Conservation (phyloP, 1,140 invertebrate species). For the Penaeus chinensis region DNA sequence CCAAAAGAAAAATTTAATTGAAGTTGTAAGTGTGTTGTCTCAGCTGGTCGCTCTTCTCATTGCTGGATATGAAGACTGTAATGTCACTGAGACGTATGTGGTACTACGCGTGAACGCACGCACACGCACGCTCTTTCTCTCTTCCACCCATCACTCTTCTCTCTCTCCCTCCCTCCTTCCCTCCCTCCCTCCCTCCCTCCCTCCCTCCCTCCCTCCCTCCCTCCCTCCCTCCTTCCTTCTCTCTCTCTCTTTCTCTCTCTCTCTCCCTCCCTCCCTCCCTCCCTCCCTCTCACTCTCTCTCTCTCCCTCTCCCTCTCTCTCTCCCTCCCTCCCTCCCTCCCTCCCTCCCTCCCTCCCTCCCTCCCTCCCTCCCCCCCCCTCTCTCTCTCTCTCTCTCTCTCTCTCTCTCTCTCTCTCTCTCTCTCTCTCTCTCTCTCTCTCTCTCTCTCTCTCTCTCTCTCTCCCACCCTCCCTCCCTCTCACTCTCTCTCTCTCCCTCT, state of each 20-base stretch:
- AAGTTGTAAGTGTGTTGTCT: too few species aligned
- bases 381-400: background rate
- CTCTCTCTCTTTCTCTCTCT: background rate
- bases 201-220: background rate
- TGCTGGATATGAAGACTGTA: too few species aligned
- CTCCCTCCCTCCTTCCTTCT: background rate
- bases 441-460: conserved; percentile 19
- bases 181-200: background rate
- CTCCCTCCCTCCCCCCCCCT: background rate
- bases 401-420: conserved; percentile 14
- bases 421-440: conserved; percentile 38
- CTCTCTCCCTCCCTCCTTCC: background rate
- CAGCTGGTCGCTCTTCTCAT: too few species aligned
- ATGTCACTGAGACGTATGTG: too few species aligned
- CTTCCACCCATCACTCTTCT: background rate
- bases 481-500: too few species aligned
- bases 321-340: background rate
- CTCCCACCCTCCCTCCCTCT: background rate
- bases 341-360: background rate
- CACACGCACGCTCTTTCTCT: background rate
- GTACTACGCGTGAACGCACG: too few species aligned
- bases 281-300: background rate
- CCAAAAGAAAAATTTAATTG: too few species aligned
- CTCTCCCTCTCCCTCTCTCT: background rate
- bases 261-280: too few species aligned